Conservation (phyloP, 2,113 vertebrate species). For the Gymnogyps californianus region DNA sequence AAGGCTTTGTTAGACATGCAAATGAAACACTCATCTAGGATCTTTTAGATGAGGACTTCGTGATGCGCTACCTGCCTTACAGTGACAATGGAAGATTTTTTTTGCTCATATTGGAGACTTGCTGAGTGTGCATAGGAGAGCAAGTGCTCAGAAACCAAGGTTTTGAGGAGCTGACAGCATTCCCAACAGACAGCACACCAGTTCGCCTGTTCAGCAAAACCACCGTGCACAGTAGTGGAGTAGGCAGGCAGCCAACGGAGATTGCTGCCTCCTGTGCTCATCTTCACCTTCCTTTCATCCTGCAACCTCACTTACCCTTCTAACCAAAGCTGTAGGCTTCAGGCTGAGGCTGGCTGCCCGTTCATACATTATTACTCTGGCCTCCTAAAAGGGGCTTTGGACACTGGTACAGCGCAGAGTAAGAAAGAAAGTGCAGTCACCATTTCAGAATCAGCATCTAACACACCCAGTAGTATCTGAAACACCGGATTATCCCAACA, state of each 20-base stretch:
- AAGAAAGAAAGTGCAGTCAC: neutral
- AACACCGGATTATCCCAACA: neutral
- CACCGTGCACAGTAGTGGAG: neutral
- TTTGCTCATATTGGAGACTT: neutral
- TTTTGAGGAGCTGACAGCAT: conserved; percentile 22
- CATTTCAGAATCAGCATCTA: neutral
- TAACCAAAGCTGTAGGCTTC: neutral
- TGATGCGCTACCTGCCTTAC: neutral
- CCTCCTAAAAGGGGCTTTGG: neutral
- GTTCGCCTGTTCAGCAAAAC: neutral
- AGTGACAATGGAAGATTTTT: neutral
- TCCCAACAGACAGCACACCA: neutral
- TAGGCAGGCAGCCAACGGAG: neutral
- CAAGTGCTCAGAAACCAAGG: neutral
- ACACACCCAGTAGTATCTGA: neutral
- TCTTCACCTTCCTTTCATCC: neutral
- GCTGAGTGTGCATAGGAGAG: conserved; percentile 7
- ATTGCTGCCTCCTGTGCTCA: neutral
- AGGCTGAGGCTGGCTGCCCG: neutral
- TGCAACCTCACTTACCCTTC: neutral
- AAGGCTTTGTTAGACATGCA: conserved; percentile 63
- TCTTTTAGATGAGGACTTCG: conserved; percentile 10
- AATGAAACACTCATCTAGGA: conserved; percentile 51
- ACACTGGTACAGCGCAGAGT: neutral
- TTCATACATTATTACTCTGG: neutral